A percentile compares a stretch with the other conserved stretches of the same genome.
Evolutionary conservation across 2,797 vertebrate species (phyloP).

Genomic region (Acipenser oxyrinchus): DNA sequence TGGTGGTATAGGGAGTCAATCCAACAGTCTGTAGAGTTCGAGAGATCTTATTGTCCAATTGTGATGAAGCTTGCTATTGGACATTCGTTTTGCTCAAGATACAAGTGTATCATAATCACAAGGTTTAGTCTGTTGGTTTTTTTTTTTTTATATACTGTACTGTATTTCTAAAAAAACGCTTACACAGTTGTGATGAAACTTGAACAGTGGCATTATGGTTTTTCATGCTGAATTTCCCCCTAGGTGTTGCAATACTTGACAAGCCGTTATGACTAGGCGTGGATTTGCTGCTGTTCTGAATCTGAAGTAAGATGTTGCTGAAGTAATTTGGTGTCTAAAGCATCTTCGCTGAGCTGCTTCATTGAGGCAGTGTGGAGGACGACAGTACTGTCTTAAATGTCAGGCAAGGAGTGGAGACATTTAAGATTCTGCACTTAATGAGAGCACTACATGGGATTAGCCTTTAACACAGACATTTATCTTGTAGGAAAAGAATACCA

Average conservation of each 20-base stretch:
- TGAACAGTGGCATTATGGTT: too few species aligned
- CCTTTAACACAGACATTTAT: conserved; percentile 31
- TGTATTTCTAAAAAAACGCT: too few species aligned
- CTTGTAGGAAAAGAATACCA: conserved; percentile 25
- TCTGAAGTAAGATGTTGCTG: conserved; percentile 30
- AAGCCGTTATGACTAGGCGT: conserved; percentile 85
- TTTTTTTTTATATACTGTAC: too few species aligned
- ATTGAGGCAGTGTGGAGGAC: conserved; percentile 53
- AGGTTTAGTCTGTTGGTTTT: too few species aligned
- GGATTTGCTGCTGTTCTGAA: conserved; percentile 43
- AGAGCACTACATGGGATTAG: conserved; percentile 54
- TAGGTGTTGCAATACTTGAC: conserved; percentile 96
- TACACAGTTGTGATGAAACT: too few species aligned
- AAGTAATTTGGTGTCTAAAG: conserved; percentile 41
- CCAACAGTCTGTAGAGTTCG: too few species aligned
- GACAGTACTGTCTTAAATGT: conserved; percentile 38
- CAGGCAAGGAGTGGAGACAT: conserved; percentile 56
- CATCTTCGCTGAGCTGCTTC: conserved; percentile 50
- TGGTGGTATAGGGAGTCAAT: too few species aligned
- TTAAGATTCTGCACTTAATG: conserved; percentile 82
- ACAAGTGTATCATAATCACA: too few species aligned
- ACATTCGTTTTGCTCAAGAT: too few species aligned
- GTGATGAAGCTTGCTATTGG: too few species aligned
- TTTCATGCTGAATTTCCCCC: not conserved
- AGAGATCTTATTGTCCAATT: too few species aligned